Evolutionary conservation across 37 sponge, comb jelly and placozoan genomes (phyloP).

Genomic region (Halisarca cf. caerulea): DNA sequence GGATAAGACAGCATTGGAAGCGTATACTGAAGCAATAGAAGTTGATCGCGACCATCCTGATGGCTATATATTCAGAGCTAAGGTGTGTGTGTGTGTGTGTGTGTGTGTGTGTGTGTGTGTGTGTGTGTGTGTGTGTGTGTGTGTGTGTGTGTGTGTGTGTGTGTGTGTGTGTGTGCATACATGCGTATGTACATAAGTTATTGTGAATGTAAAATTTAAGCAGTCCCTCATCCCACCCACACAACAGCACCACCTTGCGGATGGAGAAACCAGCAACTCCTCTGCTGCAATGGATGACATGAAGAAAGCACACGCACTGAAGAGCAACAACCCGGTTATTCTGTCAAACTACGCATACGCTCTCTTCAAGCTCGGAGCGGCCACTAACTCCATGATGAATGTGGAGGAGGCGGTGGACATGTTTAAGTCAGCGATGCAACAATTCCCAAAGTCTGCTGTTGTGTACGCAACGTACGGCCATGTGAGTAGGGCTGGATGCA

Average conservation of each 20-base stretch:
- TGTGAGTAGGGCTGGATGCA: constrained; percentile 9
- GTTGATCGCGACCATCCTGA: constrained; percentile 40
- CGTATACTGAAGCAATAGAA: constrained; percentile 32
- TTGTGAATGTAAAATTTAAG: too few species aligned
- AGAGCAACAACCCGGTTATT: background rate
- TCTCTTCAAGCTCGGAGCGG: constrained; percentile 10
- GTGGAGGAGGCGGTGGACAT: background rate
- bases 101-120: constrained; percentile 43
- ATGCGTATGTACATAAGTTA: background rate
- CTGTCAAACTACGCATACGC: background rate
- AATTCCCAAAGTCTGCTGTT: background rate
- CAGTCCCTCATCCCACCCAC: background rate
- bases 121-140: constrained; percentile 34
- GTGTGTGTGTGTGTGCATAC: constrained; percentile 25
- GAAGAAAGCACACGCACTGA: background rate
- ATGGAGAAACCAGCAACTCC: background rate
- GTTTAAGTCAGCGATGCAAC: background rate
- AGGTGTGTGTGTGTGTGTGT: constrained; percentile 47
- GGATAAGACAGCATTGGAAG: background rate
- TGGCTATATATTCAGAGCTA: constrained; percentile 59
- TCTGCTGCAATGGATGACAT: constrained; percentile 2
- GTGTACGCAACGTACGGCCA: constrained; percentile 1
- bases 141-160: constrained; percentile 23
- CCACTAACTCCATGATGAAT: background rate
- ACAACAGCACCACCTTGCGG: background rate